Conservation (phyloP, 2,113 vertebrate genomes). For the Gyps fulvus region DNA sequence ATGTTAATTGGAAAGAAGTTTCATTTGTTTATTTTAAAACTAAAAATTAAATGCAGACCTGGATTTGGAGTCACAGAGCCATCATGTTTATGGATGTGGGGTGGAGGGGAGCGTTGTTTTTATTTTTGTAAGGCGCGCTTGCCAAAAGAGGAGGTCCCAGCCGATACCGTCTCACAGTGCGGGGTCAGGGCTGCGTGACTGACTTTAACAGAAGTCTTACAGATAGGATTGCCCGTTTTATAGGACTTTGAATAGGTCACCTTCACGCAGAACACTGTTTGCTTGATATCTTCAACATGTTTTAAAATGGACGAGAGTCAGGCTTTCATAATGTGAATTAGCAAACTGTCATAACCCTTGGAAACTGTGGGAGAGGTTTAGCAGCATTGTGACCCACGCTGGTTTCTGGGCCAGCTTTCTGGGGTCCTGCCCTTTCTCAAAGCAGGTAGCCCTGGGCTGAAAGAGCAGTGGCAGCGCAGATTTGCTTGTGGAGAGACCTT, state of each 20-base stretch:
- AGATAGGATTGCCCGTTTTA: neutral
- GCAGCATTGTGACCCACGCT: neutral
- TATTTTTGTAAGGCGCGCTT: neutral
- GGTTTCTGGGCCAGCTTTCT: neutral
- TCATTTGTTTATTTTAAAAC: constrained; percentile 9
- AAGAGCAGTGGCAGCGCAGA: neutral
- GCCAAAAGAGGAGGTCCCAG: constrained; percentile 40
- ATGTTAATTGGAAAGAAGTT: constrained; percentile 9
- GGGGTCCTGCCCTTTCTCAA: neutral
- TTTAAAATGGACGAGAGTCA: neutral
- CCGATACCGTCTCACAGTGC: neutral
- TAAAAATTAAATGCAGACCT: neutral
- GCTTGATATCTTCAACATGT: neutral
- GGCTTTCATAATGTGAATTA: neutral
- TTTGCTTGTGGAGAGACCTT: neutral
- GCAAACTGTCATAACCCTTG: neutral
- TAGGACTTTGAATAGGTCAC: constrained; percentile 1
- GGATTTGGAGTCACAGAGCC: neutral
- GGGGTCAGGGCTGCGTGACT: constrained; percentile 10
- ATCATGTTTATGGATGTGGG: neutral
- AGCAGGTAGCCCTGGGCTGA: neutral
- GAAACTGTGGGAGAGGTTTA: neutral
- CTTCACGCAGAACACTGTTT: neutral
- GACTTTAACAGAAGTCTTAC: constrained; percentile 31
- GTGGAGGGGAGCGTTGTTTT: neutral